These are phyloP conservation scores for Perca flavescens DNA, from an alignment of 2,113 vertebrate species.

Conservation along the genomic window DNA sequence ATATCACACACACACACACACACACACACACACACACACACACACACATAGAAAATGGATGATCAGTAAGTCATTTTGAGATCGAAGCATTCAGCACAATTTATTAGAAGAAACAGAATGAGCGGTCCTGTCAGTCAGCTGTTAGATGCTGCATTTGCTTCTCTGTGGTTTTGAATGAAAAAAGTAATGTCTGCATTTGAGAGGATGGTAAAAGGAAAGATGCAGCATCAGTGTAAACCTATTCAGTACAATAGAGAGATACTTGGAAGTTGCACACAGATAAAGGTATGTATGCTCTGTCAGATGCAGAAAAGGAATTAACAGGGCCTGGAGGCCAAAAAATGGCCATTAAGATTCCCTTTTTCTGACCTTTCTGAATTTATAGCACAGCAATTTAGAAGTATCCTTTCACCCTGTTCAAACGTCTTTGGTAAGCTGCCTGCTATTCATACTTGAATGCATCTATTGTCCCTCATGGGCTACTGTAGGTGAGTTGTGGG, in stretches of 20 bases:
- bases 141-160: background rate
- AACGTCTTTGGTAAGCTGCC: slow-evolving; percentile 46
- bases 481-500: slow-evolving; percentile 67
- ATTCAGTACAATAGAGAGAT: background rate
- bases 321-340: background rate
- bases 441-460: slow-evolving; percentile 64
- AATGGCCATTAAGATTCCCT: background rate
- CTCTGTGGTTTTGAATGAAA: slow-evolving; percentile 1
- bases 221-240: background rate
- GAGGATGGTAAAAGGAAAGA: background rate
- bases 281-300: background rate
- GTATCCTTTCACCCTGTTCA: slow-evolving; percentile 46
- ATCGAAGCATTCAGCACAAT: slow-evolving; percentile 69
- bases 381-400: slow-evolving; percentile 25
- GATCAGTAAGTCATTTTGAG: slow-evolving; percentile 66
- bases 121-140: slow-evolving; percentile 16
- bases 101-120: slow-evolving; percentile 50
- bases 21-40: slow-evolving; percentile 34
- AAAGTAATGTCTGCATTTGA: background rate
- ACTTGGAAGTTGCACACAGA: background rate
- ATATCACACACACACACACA: slow-evolving; percentile 71
- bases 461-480: slow-evolving; percentile 63
- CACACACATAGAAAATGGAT: slow-evolving; percentile 54
- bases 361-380: slow-evolving; percentile 3
- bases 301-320: background rate